Evolutionary conservation across 1,140 invertebrate genomes (phyloP), one percentile per base, ranked within the genome.

Genomic region (Drosophila oshimai): DNA sequence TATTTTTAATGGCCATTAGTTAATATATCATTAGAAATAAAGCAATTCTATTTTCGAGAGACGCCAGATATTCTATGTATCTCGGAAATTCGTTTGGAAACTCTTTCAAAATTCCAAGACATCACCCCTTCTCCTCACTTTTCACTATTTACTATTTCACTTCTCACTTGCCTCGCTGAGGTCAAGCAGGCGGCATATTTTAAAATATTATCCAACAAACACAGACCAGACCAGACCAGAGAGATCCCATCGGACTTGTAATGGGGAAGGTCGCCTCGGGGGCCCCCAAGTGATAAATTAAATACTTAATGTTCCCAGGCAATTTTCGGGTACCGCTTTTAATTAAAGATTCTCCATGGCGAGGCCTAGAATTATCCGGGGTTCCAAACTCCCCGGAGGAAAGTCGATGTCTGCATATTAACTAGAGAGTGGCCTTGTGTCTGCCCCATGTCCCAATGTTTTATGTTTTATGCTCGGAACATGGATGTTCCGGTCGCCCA

Each of bases 291-390:
- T 75, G 61, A 84, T 84, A 84, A 86, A 84, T 84, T 86, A 80
- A 72, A 72, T 71, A 70, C 74, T 75, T 81, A 64, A 81, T 81
- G 60, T 24, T 47, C 64, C 47, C 62, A 45, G 45, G 36, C 58
- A 55, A 44, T 60, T 60, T 62, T 62, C 37, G 58, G 58, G 15
- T 53, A 45, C 42, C 36, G 54, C 57, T 36, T 60, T 36, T 60
- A 73, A 86, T 86, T 86, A 80, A 60, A 87, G 70, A 87, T 87
- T 84, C 81, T 44, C 41, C 29, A 60, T 57, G 39, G 41, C 29
- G n/a, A 24, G 42, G 34, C 31, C n/a, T 4, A 29, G 36, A 50
- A 39, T 26, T 18, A 67, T 41, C 42, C 18, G 47, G 39, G 22
- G 33, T 53, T 58, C 47, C 39, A 60, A 62, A 72, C 65, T 74